Evolutionary conservation across 2,113 vertebrate genomes (phyloP), one percentile per base, ranked within the genome.

Genomic region (Amblyopsis rosae): DNA sequence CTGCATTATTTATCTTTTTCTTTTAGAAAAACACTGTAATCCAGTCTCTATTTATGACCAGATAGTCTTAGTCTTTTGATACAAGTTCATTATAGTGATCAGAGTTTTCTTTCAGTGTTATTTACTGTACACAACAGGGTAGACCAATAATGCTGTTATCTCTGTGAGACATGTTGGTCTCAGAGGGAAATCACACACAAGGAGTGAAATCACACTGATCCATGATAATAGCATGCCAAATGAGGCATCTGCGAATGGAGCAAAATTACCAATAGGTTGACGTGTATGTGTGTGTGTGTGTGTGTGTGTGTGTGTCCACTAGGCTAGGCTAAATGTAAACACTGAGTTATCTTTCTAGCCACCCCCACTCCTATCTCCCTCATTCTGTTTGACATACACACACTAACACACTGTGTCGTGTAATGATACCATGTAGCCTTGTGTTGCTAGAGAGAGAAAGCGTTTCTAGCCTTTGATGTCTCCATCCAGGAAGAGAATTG

Each of bases 111-210:
- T 62, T 73, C 67, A 75, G 67, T 76, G 72, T 86, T 82, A 77
- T 83, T 80, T 85, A n/a, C n/a, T n/a, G n/a, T n/a, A 87, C 79
- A 84, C 88, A 91, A 82, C 83, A 83, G 84, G 83, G 82, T 87
- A 85, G 83, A 80, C 84, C 72, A 77, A 87, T 87, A 87, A 88
- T 76, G 26, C 73, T 15, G 84, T 84, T 87, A 86, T 88, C 89
- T 86, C 15, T 57, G 49, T 60, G 53, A 87, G 85, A 85, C 86
- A 79, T 73, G 77, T 68, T 70, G 81, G 82, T 85, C 90, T 89
- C 88, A 35, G 46, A 72, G 84, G 88, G 80, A 88, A 77, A 77
- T 51, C 79, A 59, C 62, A 78, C 80, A 58, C 86, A 82, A 79
- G 54, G 82, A 87, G 81, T 77, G 71, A 80, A 88, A 83, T 83